Conservation (phyloP, 2,113 vertebrate genomes). For the Ictalurus punctatus region DNA sequence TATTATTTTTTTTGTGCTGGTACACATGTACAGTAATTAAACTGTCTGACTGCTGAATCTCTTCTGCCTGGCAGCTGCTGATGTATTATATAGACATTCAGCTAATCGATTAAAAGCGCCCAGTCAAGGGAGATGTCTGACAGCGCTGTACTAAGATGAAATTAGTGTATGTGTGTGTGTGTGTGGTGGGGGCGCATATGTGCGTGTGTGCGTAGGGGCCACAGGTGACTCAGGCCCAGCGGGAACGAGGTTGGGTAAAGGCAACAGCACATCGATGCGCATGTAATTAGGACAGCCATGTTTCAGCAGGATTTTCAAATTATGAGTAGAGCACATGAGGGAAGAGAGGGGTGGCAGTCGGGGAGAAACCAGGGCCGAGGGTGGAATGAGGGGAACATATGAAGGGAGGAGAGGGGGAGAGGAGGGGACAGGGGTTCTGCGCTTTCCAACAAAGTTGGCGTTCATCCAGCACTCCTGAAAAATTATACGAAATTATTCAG, state of each 20-base stretch:
- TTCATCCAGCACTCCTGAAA: slow-evolving; percentile 80
- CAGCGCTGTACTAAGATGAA: slow-evolving; percentile 90
- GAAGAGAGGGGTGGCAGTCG: slow-evolving; percentile 25
- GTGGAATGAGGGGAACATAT: slow-evolving; percentile 25
- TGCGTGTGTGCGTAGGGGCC: slow-evolving; percentile 64
- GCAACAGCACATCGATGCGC: slow-evolving; percentile 82
- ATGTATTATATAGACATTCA: slow-evolving; percentile 92
- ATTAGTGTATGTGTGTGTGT: slow-evolving; percentile 84
- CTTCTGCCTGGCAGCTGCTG: slow-evolving; percentile 87
- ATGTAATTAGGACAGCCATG: slow-evolving; percentile 86
- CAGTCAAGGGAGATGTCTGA: slow-evolving; percentile 93
- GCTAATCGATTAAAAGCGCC: slow-evolving; percentile 96
- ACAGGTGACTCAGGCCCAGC: slow-evolving; percentile 82
- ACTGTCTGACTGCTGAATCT: slow-evolving; percentile 84
- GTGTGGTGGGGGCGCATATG: slow-evolving; percentile 65
- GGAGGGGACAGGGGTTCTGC: slow-evolving; percentile 58
- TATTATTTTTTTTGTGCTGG: slow-evolving; percentile 70
- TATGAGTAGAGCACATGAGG: slow-evolving; percentile 62
- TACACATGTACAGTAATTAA: slow-evolving; percentile 88
- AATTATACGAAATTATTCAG: slow-evolving; percentile 88
- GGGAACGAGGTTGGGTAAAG: slow-evolving; percentile 76
- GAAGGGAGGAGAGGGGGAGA: slow-evolving; percentile 67
- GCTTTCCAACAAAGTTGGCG: slow-evolving; percentile 85
- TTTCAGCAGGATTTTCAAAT: slow-evolving; percentile 86
- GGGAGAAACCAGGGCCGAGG: slow-evolving; percentile 34